Evolutionary conservation across 2,113 vertebrate species (phyloP).

Genomic region (Tamias sibiricus): DNA sequence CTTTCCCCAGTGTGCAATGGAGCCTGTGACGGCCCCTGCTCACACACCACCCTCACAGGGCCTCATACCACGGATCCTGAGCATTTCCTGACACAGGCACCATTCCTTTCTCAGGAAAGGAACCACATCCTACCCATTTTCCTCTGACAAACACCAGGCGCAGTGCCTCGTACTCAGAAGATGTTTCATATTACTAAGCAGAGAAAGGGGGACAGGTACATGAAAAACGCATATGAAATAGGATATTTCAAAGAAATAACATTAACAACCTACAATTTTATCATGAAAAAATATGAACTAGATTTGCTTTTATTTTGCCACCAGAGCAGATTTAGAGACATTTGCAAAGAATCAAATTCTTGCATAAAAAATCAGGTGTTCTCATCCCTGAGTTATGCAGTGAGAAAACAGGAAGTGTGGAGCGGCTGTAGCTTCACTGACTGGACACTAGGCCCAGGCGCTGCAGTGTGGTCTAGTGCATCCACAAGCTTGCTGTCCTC

Average conservation of each 20-base stretch:
- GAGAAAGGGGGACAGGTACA: neutral
- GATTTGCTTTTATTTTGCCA: neutral
- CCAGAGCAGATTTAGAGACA: neutral
- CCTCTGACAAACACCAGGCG: neutral
- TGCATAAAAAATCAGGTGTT: neutral
- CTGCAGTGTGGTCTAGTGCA: neutral
- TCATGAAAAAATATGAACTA: neutral
- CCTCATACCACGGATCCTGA: neutral
- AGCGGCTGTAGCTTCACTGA: neutral
- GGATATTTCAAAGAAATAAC: slow-evolving; percentile 34
- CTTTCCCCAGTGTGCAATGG: neutral
- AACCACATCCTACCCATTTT: neutral
- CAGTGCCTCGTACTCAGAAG: neutral
- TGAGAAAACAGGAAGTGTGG: neutral
- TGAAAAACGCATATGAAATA: neutral
- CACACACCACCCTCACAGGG: neutral
- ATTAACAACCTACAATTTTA: neutral
- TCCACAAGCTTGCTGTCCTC: neutral
- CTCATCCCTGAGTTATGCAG: neutral
- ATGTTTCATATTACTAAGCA: slow-evolving; percentile 15
- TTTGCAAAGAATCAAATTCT: neutral
- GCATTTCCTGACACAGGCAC: neutral
- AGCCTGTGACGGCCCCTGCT: too few species aligned
- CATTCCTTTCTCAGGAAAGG: neutral
- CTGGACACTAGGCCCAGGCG: neutral